These are phyloP conservation scores for Pogoniulus pusillus DNA, from an alignment of 2,797 vertebrate species.

Conservation along the genomic window DNA sequence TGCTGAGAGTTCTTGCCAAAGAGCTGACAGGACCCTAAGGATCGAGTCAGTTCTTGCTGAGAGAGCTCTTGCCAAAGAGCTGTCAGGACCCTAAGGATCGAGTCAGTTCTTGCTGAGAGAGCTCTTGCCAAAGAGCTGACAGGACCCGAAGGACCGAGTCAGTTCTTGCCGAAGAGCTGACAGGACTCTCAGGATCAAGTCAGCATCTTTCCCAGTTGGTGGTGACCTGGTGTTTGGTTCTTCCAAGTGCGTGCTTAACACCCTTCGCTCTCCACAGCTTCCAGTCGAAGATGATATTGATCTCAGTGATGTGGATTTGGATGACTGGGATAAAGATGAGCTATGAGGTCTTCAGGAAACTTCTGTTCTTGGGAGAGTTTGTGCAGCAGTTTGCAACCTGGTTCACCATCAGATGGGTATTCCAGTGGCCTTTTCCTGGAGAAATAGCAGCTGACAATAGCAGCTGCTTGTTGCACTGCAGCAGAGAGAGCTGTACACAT, in stretches of 20 bases:
- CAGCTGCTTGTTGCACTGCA: constrained; percentile 66
- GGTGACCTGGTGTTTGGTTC: not conserved
- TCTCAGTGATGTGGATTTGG: constrained; percentile 93
- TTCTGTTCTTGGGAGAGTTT: constrained; percentile 72
- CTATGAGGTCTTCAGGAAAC: constrained; percentile 80
- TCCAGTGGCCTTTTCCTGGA: constrained; percentile 68
- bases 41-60: too few species aligned
- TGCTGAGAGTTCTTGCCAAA: not conserved
- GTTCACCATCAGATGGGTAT: constrained; percentile 30
- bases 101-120: too few species aligned
- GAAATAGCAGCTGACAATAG: constrained; percentile 43
- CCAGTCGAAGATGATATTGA: constrained; percentile 94
- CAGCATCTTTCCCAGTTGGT: not conserved
- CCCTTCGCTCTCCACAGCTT: constrained; percentile 78
- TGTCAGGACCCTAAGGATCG: too few species aligned
- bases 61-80: too few species aligned
- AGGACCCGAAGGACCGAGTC: too few species aligned
- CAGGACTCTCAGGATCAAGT: not conserved
- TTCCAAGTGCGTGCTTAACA: not conserved
- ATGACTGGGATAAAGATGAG: constrained; percentile 87
- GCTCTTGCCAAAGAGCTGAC: too few species aligned
- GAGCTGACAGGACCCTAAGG: not conserved
- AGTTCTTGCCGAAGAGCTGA: too few species aligned
- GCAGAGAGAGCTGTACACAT: constrained; percentile 68
- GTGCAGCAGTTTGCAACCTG: constrained; percentile 50